Conservation (phyloP, 1,140 invertebrate genomes). For the Dryas iulia region DNA sequence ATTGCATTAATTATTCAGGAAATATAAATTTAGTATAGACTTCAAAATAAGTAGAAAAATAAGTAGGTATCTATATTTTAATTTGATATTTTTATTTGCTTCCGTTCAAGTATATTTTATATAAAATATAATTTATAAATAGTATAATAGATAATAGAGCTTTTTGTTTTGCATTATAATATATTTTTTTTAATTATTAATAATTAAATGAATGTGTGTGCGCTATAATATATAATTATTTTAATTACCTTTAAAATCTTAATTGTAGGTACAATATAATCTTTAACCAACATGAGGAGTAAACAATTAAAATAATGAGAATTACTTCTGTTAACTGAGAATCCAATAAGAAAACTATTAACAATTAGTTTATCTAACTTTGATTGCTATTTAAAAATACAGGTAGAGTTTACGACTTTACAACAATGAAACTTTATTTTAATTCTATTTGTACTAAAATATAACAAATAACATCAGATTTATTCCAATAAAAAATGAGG, state of each 20-base stretch:
- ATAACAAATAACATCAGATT: background rate
- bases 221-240: background rate
- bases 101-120: background rate
- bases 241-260: background rate
- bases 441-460: background rate
- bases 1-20: background rate
- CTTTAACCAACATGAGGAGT: background rate
- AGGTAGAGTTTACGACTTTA: background rate
- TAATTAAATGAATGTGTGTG: background rate
- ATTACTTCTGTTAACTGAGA: background rate
- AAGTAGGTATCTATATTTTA: background rate
- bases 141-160: too few species aligned
- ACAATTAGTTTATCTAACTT: background rate
- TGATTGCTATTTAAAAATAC: background rate
- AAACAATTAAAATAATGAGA: background rate
- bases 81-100: background rate
- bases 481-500: background rate
- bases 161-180: background rate
- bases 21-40: background rate
- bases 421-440: background rate
- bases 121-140: background rate
- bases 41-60: background rate
- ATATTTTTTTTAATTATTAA: background rate
- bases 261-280: background rate
- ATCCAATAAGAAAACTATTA: constrained; percentile 2